Evolutionary conservation across 2,113 vertebrate genomes (phyloP).

Genomic region (Parotia lawesii): DNA sequence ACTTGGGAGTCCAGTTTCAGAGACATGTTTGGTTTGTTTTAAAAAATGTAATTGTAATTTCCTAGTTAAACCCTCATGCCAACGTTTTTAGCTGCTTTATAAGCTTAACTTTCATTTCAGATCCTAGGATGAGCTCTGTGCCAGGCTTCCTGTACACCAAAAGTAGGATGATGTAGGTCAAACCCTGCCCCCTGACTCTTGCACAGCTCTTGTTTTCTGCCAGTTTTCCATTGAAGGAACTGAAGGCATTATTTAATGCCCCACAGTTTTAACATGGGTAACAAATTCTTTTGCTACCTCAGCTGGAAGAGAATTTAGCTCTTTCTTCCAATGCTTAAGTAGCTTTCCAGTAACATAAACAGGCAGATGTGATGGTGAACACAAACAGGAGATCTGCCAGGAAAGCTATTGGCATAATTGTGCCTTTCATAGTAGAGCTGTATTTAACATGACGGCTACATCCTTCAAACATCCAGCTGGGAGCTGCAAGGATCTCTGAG

Average conservation of each 20-base stretch:
- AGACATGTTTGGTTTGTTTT: neutral
- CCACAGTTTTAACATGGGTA: neutral
- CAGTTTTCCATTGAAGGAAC: neutral
- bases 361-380: neutral
- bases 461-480: neutral
- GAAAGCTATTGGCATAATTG: neutral
- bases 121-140: neutral
- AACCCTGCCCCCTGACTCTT: neutral
- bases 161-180: neutral
- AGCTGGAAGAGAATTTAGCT: neutral
- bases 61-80: neutral
- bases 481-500: neutral
- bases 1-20: neutral
- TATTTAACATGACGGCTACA: neutral
- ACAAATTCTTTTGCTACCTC: neutral
- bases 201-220: neutral
- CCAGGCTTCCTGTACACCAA: neutral
- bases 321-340: neutral
- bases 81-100: neutral
- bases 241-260: neutral
- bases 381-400: neutral
- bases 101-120: neutral
- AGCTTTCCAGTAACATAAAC: neutral
- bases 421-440: neutral
- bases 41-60: neutral